phyloP scores from a whole-genome alignment of 1,140 invertebrate species.

The Lasioglossum albipes region DNA sequence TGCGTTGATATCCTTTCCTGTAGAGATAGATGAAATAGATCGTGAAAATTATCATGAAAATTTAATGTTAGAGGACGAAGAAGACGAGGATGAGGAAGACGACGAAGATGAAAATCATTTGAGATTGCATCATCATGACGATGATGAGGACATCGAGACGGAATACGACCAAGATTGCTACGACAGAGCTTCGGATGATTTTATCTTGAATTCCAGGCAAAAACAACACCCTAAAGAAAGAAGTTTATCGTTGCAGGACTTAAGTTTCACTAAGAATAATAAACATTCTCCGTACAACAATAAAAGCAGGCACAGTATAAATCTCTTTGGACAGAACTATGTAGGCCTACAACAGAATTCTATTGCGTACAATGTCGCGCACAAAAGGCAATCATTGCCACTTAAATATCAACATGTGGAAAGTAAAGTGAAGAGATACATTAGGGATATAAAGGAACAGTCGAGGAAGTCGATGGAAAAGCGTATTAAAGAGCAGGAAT shows the following conservation, averaged over 20 bases:
- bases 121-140: conserved; percentile 36
- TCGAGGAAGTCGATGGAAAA: conserved; percentile 60
- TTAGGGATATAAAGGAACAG: conserved; percentile 69
- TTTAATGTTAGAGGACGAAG: conserved; percentile 48
- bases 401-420: conserved; percentile 65
- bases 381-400: conserved; percentile 38
- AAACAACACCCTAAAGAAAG: conserved; percentile 68
- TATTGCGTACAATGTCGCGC: conserved; percentile 6
- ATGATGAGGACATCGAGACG: conserved; percentile 57
- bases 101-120: conserved; percentile 51
- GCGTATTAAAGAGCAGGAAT: conserved; percentile 51
- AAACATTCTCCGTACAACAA: conserved; percentile 14
- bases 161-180: conserved; percentile 62
- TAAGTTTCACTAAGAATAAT: conserved; percentile 51
- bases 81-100: conserved; percentile 63
- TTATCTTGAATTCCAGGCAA: conserved; percentile 65
- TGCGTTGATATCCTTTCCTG: background rate
- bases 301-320: conserved; percentile 36
- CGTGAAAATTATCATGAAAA: conserved; percentile 51
- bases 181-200: conserved; percentile 73
- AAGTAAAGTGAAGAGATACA: conserved; percentile 76
- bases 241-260: conserved; percentile 74
- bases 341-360: conserved; percentile 13
- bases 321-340: conserved; percentile 34
- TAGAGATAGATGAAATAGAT: conserved; percentile 59